A percentile compares a stretch with the other conserved stretches of the same genome.
Conservation (phyloP, 1,140 invertebrate species). For the Drosophila orosa region DNA sequence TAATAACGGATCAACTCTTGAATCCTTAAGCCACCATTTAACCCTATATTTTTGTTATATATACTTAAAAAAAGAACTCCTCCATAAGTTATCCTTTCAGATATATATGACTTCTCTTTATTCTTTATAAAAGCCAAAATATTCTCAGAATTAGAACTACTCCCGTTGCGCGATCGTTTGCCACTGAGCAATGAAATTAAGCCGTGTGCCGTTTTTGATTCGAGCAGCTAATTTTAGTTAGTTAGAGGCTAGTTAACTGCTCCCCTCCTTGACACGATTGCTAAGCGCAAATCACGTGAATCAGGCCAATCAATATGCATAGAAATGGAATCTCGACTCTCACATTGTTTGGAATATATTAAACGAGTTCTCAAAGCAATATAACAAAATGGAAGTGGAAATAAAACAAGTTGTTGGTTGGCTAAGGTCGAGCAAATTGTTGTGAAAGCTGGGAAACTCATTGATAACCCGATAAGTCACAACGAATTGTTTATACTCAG, state of each 20-base stretch:
- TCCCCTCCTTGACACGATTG: slow-evolving; percentile 40
- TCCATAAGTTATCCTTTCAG: neutral
- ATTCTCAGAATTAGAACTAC: slow-evolving; percentile 10
- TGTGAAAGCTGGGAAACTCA: slow-evolving; percentile 26
- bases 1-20: too few species aligned
- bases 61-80: too few species aligned
- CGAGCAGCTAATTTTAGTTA: slow-evolving; percentile 34
- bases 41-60: neutral
- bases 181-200: slow-evolving; percentile 37
- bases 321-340: neutral
- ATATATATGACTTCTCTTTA: neutral
- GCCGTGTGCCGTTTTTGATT: slow-evolving; percentile 42
- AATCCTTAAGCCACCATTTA: too few species aligned
- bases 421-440: slow-evolving; percentile 33
- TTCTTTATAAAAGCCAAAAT: neutral
- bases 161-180: slow-evolving; percentile 24
- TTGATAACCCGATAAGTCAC: slow-evolving; percentile 6
- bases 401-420: slow-evolving; percentile 4
- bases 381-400: slow-evolving; percentile 22
- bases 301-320: slow-evolving; percentile 48
- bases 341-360: slow-evolving; percentile 30
- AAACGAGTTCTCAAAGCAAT: slow-evolving; percentile 30
- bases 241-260: slow-evolving; percentile 19
- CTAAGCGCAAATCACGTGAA: slow-evolving; percentile 18
- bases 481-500: neutral